A percentile compares a stretch with the other conserved stretches of the same genome.
phyloP scores from a whole-genome alignment of 1,140 invertebrate genomes.

The Leguminivora glycinivorella region DNA sequence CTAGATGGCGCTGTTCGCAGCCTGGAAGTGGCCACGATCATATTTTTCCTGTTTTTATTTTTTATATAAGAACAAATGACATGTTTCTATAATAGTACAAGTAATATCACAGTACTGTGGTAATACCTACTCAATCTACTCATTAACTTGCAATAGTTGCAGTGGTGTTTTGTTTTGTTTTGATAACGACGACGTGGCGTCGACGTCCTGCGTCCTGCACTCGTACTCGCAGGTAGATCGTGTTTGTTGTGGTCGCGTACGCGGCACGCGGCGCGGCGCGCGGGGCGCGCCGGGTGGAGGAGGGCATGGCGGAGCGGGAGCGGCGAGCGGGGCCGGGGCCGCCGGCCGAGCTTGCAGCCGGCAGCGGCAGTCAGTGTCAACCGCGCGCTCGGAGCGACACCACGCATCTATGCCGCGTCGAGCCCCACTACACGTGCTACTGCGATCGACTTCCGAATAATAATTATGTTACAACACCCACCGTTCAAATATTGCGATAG shows the following conservation, averaged over 20 bases:
- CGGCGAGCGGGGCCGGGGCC: neutral
- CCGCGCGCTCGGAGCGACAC: constrained; percentile 39
- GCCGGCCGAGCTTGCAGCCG: neutral
- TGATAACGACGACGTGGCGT: neutral
- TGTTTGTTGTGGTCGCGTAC: neutral
- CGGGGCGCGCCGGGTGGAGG: neutral
- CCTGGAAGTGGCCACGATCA: no score
- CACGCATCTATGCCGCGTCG: constrained; percentile 32
- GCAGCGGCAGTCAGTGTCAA: constrained; percentile 40
- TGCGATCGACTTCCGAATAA: constrained; percentile 16
- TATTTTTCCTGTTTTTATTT: no score
- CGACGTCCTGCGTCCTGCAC: no score
- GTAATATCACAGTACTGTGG: no score
- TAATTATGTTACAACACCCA: constrained; percentile 28
- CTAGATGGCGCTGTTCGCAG: no score
- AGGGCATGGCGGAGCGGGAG: neutral
- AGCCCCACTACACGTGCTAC: constrained; percentile 46
- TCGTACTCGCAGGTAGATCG: neutral
- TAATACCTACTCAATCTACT: no score
- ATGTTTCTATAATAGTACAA: no score
- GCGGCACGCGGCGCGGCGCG: neutral
- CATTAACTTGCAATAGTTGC: no score
- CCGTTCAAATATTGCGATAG: neutral
- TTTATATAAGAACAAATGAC: no score
- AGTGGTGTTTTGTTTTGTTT: neutral